Conservation (phyloP, 2,888 invertebrate species). For the Rhodophaea formosa region DNA sequence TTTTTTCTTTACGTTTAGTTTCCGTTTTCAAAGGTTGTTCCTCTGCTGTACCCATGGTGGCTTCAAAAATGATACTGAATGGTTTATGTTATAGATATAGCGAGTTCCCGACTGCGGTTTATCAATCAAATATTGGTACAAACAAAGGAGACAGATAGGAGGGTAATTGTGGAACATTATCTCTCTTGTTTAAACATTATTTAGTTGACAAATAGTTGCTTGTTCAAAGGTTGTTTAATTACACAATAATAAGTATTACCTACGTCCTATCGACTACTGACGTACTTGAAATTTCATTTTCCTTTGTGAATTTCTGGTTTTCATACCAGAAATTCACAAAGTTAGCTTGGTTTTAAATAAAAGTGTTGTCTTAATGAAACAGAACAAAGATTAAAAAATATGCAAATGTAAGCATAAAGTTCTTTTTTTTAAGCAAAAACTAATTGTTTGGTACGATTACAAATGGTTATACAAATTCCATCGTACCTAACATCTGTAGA, state of each 20-base stretch:
- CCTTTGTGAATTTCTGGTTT: too few species aligned
- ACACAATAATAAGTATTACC: not conserved
- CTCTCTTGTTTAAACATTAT: conserved; percentile 20
- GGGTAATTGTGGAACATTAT: conserved; percentile 27
- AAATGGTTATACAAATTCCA: too few species aligned
- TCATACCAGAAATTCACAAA: too few species aligned
- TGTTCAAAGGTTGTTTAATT: not conserved
- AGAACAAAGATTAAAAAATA: too few species aligned
- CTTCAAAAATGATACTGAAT: conserved; percentile 7
- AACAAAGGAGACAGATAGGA: conserved; percentile 16
- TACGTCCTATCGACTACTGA: too few species aligned
- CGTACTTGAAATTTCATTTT: too few species aligned
- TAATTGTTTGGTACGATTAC: too few species aligned
- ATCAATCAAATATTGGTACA: conserved; percentile 26
- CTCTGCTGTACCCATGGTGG: conserved; percentile 50
- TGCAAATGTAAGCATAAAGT: too few species aligned
- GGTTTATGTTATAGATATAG: not conserved
- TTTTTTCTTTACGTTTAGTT: conserved; percentile 46
- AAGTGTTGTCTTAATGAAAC: too few species aligned
- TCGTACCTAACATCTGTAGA: too few species aligned
- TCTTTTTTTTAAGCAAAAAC: too few species aligned
- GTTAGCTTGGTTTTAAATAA: too few species aligned
- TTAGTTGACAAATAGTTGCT: not conserved
- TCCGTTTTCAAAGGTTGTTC: conserved; percentile 51
- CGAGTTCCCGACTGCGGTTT: not conserved